A percentile compares a stretch with the other conserved stretches of the same genome.
Conservation (phyloP, 92 coral and sea anemone genomes). For the Zoanthus sansibaricus region DNA sequence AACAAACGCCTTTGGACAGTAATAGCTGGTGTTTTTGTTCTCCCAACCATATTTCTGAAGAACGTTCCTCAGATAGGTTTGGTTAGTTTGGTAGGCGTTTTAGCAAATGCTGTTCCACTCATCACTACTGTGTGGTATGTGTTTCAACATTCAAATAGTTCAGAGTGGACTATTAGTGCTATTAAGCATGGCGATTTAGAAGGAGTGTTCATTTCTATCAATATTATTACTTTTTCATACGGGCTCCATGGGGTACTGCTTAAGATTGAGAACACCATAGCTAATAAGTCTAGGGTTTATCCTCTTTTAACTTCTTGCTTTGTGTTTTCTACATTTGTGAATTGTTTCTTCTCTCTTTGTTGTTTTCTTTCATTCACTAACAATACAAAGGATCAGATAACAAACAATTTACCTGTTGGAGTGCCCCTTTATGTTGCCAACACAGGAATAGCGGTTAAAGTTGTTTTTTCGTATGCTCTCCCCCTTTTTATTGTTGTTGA, state of each 20-base stretch:
- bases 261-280: background rate
- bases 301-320: background rate
- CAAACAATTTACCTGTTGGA: constrained; percentile 33
- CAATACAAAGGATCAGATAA: constrained; percentile 9
- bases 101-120: constrained; percentile 12
- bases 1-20: constrained; percentile 26
- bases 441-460: constrained; percentile 23
- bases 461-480: constrained; percentile 25
- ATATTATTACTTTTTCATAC: constrained; percentile 12
- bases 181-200: constrained; percentile 18
- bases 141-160: background rate
- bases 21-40: constrained; percentile 24
- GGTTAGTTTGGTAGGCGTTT: constrained; percentile 14
- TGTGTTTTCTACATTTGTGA: background rate
- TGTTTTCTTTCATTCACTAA: constrained; percentile 15
- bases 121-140: constrained; percentile 22
- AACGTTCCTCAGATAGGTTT: constrained; percentile 34
- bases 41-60: constrained; percentile 24
- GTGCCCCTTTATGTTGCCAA: background rate
- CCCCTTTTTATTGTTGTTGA: constrained; percentile 17
- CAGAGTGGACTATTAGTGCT: constrained; percentile 8
- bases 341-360: background rate
- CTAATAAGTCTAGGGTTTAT: background rate
- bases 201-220: constrained; percentile 26
- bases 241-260: constrained; percentile 15